Evolutionary conservation across 2,797 vertebrate genomes (phyloP).

Genomic region (Mus caroli): DNA sequence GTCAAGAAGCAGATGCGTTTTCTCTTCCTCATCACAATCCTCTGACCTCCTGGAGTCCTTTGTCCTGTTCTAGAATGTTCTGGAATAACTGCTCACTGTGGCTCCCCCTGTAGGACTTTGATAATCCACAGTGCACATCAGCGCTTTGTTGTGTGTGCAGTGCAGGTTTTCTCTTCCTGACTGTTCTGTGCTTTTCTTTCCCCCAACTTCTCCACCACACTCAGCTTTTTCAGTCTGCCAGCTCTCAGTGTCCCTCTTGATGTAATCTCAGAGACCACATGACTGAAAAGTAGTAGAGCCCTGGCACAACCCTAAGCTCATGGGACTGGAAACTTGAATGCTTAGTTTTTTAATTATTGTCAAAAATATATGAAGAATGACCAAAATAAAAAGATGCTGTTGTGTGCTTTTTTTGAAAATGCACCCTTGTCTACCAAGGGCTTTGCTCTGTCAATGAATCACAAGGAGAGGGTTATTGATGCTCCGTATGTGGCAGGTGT

Average conservation of each 20-base stretch:
- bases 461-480: background rate
- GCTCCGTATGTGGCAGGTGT: background rate
- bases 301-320: background rate
- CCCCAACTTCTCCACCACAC: background rate
- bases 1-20: background rate
- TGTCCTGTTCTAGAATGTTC: background rate
- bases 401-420: background rate
- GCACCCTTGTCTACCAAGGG: background rate
- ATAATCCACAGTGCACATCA: background rate
- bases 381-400: background rate
- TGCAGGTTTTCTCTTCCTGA: background rate
- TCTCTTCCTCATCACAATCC: background rate
- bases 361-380: background rate
- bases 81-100: background rate
- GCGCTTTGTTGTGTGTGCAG: background rate
- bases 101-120: background rate
- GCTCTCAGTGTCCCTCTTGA: background rate
- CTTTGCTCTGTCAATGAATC: background rate
- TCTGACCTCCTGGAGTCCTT: background rate
- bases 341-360: background rate
- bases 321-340: background rate
- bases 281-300: background rate
- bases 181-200: background rate
- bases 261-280: background rate
- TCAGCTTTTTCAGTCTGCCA: background rate